phyloP scores from a whole-genome alignment of 2,797 vertebrate species.

The Phoxinus dragarum region DNA sequence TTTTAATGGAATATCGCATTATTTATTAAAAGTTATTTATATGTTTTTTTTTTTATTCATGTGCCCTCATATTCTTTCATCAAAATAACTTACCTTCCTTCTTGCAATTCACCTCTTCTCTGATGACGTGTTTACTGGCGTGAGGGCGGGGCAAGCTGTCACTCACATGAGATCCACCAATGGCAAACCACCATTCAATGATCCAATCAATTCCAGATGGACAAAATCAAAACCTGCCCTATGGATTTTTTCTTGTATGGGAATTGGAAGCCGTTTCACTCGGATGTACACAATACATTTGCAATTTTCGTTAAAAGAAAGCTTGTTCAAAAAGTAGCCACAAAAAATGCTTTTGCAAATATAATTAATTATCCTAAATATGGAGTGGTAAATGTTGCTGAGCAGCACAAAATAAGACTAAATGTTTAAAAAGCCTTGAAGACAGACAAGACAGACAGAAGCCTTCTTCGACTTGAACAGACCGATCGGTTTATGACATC shows the following conservation, averaged over 20 bases:
- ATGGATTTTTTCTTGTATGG: not conserved
- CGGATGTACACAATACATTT: not conserved
- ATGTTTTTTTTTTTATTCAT: not conserved
- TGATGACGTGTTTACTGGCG: not conserved
- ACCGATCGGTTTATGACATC: too few relatives aligned
- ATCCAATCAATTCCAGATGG: not conserved
- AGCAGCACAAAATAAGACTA: too few relatives aligned
- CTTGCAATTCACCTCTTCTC: not conserved
- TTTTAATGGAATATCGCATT: not conserved
- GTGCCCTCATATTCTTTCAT: not conserved
- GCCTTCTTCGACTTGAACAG: too few relatives aligned
- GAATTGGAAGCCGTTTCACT: not conserved
- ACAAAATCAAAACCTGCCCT: not conserved
- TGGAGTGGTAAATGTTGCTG: not conserved
- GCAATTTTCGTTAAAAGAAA: not conserved
- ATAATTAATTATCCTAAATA: not conserved
- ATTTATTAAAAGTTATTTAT: not conserved
- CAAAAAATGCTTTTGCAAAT: not conserved
- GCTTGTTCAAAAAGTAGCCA: not conserved
- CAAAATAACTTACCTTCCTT: not conserved
- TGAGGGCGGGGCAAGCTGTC: not conserved
- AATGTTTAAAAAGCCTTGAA: too few relatives aligned
- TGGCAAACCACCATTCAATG: not conserved
- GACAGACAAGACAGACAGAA: accelerated
- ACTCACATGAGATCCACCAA: not conserved